Conservation (phyloP, 2,797 vertebrate genomes). For the Bovichtus diacanthus region DNA sequence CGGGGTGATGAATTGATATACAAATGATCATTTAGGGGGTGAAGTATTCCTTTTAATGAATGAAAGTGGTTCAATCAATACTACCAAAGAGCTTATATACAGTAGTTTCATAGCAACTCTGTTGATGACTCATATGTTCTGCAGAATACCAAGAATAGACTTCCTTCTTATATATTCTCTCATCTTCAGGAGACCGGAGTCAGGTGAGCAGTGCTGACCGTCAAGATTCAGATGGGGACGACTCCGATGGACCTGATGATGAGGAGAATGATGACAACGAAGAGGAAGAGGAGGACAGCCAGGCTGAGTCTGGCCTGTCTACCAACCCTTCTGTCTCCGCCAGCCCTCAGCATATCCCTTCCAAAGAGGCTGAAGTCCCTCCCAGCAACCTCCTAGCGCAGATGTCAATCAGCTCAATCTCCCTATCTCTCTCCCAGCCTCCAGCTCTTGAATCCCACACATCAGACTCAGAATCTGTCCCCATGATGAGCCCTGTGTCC, state of each 20-base stretch:
- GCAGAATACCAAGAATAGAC: slow-evolving; percentile 9
- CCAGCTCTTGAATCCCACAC: slow-evolving; percentile 38
- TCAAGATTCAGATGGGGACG: slow-evolving; percentile 93
- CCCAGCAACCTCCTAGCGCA: slow-evolving; percentile 93
- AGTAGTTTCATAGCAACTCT: slow-evolving; percentile 21
- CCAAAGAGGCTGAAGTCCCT: slow-evolving; percentile 87
- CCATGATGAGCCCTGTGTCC: slow-evolving; percentile 78
- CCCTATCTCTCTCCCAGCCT: slow-evolving; percentile 61
- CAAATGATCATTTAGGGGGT: no score
- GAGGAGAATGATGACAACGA: slow-evolving; percentile 97
- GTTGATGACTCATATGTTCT: slow-evolving; percentile 44
- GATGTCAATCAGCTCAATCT: slow-evolving; percentile 90
- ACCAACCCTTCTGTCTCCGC: slow-evolving; percentile 94
- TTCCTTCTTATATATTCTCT: slow-evolving; percentile 30
- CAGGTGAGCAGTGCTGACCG: slow-evolving; percentile 87
- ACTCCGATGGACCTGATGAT: slow-evolving; percentile 94
- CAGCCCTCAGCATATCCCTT: slow-evolving; percentile 92
- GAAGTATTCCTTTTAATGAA: no score
- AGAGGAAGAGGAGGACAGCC: slow-evolving; percentile 98
- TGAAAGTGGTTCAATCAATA: slow-evolving; percentile 15
- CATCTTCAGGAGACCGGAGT: slow-evolving; percentile 90
- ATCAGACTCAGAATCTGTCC: slow-evolving; percentile 58
- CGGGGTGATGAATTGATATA: no score
- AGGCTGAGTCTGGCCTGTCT: slow-evolving; percentile 93
- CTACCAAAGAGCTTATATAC: slow-evolving; percentile 2